phyloP scores from a whole-genome alignment of 2,113 vertebrate genomes.

The Leptocoma aspasia region DNA sequence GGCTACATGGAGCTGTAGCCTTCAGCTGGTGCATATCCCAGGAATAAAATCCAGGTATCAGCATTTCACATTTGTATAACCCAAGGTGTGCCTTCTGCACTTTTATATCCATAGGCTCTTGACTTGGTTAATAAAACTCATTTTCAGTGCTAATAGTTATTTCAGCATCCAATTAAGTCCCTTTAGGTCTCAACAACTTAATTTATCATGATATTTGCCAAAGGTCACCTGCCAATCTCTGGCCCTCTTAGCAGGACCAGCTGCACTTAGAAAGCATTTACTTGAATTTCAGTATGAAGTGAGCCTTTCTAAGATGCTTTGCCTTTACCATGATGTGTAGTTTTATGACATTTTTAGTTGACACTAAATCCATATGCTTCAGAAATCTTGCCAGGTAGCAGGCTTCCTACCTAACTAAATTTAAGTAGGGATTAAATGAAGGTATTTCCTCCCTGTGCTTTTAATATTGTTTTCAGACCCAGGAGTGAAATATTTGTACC shows the following conservation, averaged over 20 bases:
- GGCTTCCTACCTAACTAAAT: not conserved
- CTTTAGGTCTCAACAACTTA: not conserved
- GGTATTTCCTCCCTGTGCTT: not conserved
- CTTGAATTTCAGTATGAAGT: not conserved
- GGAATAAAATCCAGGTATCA: not conserved
- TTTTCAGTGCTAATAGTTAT: not conserved
- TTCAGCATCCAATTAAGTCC: not conserved
- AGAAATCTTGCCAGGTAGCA: not conserved
- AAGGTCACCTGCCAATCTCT: not conserved
- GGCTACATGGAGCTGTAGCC: not conserved
- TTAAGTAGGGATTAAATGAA: not conserved
- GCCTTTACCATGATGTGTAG: not conserved
- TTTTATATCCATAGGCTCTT: not conserved
- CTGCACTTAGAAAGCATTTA: not conserved
- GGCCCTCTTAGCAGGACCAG: not conserved
- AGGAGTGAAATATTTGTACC: not conserved
- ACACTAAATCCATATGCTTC: not conserved
- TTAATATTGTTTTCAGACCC: not conserved
- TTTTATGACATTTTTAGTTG: not conserved
- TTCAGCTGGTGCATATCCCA: not conserved
- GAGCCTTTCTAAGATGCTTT: not conserved
- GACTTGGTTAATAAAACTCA: not conserved
- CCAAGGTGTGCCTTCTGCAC: accelerated
- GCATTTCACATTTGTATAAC: not conserved
- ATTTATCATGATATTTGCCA: not conserved